Evolutionary conservation across 2,113 vertebrate genomes (phyloP).

Genomic region (Odontesthes bonariensis): DNA sequence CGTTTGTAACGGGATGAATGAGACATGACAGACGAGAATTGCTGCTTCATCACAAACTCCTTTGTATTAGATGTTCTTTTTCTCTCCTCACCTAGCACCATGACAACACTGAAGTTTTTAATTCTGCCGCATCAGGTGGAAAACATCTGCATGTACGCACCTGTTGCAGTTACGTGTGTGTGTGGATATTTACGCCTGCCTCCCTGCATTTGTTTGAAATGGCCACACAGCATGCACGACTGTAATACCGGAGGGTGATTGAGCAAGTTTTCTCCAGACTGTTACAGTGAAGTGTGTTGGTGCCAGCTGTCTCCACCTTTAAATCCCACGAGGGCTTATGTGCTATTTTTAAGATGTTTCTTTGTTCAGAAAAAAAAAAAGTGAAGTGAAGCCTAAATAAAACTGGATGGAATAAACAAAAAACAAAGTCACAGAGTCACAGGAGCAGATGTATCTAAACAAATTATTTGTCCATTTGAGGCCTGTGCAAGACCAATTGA

Average conservation of each 20-base stretch:
- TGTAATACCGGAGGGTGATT: constrained; percentile 42
- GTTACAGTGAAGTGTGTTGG: background rate
- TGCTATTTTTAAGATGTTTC: constrained; percentile 11
- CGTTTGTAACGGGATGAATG: constrained; percentile 17
- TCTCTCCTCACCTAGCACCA: background rate
- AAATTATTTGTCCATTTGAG: background rate
- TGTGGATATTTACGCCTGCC: constrained; percentile 8
- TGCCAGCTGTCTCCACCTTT: constrained; percentile 5
- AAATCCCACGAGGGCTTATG: background rate
- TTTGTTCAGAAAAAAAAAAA: background rate
- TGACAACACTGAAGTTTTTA: constrained; percentile 3
- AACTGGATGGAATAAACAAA: background rate
- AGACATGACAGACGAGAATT: background rate
- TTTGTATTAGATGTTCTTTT: background rate
- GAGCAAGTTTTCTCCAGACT: constrained; percentile 30
- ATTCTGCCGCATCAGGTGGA: constrained; percentile 36
- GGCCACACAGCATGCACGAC: constrained; percentile 38
- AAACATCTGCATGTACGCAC: constrained; percentile 13
- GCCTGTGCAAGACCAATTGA: background rate
- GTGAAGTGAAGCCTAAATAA: background rate
- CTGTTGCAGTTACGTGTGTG: constrained; percentile 4
- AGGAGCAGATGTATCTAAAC: background rate
- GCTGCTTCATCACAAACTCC: background rate
- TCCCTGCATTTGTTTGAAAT: constrained; percentile 45
- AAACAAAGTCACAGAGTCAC: background rate